A percentile compares a stretch with the other conserved stretches of the same genome.
Conservation (phyloP, 2,113 vertebrate genomes). For the Spizaetus ornatus region DNA sequence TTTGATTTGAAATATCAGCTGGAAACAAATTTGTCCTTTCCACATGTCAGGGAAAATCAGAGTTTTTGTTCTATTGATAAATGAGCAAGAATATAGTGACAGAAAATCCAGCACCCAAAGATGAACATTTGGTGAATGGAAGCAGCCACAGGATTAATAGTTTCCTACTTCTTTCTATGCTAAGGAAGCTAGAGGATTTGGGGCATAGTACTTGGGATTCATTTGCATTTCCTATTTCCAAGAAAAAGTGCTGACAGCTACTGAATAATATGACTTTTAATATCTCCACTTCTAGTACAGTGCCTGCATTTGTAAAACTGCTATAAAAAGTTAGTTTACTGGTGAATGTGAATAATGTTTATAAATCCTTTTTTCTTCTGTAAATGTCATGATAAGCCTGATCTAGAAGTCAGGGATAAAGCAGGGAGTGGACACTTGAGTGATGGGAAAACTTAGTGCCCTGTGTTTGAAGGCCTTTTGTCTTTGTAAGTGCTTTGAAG, state of each 20-base stretch:
- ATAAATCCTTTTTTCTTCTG: background rate
- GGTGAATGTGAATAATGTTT: background rate
- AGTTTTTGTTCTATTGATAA: background rate
- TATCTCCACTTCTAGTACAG: background rate
- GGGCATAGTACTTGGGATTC: background rate
- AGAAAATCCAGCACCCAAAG: background rate
- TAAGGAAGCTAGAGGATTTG: slow-evolving; percentile 22
- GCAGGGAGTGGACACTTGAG: background rate
- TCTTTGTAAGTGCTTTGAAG: background rate
- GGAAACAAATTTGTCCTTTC: background rate
- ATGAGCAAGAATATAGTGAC: background rate
- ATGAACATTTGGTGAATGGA: background rate
- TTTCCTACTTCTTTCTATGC: background rate
- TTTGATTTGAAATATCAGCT: background rate
- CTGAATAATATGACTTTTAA: background rate
- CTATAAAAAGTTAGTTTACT: background rate
- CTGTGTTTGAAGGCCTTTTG: background rate
- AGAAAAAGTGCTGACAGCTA: slow-evolving; percentile 1
- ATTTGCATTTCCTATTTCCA: slow-evolving; percentile 26
- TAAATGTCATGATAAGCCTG: background rate
- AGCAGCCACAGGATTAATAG: background rate
- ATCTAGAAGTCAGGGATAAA: background rate
- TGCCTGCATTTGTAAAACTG: background rate
- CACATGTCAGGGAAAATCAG: background rate
- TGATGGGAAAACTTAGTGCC: background rate